Base-by-base conservation (phyloP, 2,113 vertebrate species). In the Myanophis thanlyinensis region DNA sequence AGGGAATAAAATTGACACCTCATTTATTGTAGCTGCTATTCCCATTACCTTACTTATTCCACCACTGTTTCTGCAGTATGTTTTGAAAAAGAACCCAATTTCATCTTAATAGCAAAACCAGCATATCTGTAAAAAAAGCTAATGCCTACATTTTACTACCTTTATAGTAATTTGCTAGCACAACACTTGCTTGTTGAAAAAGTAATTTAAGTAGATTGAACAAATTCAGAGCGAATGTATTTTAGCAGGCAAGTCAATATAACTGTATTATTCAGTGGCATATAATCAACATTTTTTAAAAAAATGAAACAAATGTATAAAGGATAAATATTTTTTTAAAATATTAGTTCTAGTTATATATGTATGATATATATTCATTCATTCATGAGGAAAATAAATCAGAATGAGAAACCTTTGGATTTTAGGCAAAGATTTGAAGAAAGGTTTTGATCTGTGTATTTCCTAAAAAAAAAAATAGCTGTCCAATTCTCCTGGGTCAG, bases 171-270 rank as follows among this genome's bases (percentile, higher is more conserved):
- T 80, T 80, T 80, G 35, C 7, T 44, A 86, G 27, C 4, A 86
- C 44, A 48, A 47, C 25, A 59, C 8, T 85, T 90, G 54, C 73
- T 22, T 47, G 25, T 48, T 90, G 46, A 93, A 87, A 35, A 90
- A 9, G 1, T 4, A 90, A 35, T 11, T 88, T 27, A 87, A 46
- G 46, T 93, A 91, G 9, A 44, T 20, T 15, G 87, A 30, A 53
- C 8, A 62, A 85, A 89, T 8, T 46, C 48, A 95, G 93, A 62
- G 48, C 91, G 40, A 35, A 73, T 88, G 90, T 86, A 73, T 23
- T 20, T 91, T 86, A 73, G 10, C 12, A 92, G 85, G 27, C 89
- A 85, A 27, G 40, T 90, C 40, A 88, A 23, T 59, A 88, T 15
- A 44, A 1, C 35, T 30, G 5, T 22, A 11, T 40, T 0, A 35